Evolutionary conservation across 2,113 vertebrate species (phyloP), one percentile per base, ranked within the genome.

Genomic region (Urocynchramus pylzowi): DNA sequence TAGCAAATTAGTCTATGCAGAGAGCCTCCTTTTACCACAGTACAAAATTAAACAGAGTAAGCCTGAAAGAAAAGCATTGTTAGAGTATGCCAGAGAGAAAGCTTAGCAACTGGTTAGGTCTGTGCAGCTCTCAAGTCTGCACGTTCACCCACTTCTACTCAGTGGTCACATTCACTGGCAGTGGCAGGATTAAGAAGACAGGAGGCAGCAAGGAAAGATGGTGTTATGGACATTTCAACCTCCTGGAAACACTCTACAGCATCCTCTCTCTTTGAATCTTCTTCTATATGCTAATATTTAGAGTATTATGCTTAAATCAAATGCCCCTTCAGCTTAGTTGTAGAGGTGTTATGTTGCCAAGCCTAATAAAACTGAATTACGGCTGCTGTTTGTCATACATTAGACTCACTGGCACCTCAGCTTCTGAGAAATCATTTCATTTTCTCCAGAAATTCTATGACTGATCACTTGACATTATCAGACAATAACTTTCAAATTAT

Each of bases 371-470:
- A 65, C 26, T 77, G 54, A 91, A 35, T 91, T 69, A 90, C 10
- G 45, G 68, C 37, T n/a, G 26, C 61, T 61, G 54, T 61, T 90
- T 64, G 67, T 80, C 71, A 88, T 22, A 73, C 7, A 19, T 13
- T 27, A 89, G 84, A 76, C 63, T 74, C 63, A 37, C 2, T 0
- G 57, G 71, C 71, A 76, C 22, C 75, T 76, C 57, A 56, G 3
- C 41, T 80, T 85, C 12, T 13, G 30, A 83, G 63, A 77, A 77
- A 41, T 35, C 33, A 52, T 45, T 84, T 47, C 0, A 22, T 64
- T 79, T 94, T 74, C 50, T 90, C n/a, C 54, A 83, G 54, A 94
- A 65, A 28, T 44, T 84, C 49, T 63, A 49, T 44, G 37, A 92
- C 1, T n/a, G 37, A 56, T 56, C 71, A 71, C 24, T 26, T 54